A percentile compares a stretch with the other conserved stretches of the same genome.
These are phyloP conservation scores for Oxyteleia sp. DNA, from an alignment of 2,888 invertebrate genomes.

Conservation along the genomic window DNA sequence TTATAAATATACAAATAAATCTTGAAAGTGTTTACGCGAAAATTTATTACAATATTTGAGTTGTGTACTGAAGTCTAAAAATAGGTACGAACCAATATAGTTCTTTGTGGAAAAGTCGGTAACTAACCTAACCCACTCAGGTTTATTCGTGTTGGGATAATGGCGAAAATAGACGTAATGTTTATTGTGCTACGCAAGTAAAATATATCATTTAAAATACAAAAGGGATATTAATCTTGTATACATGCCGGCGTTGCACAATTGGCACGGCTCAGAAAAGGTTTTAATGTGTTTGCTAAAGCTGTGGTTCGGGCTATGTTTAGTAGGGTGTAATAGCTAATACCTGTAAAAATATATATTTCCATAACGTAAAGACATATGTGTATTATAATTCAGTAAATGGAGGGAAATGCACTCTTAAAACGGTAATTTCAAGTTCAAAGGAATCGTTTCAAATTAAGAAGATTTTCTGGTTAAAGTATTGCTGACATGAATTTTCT, in stretches of 20 bases:
- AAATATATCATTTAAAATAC: slow-evolving; percentile 58
- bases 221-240: slow-evolving; percentile 64
- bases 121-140: slow-evolving; percentile 26
- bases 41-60: slow-evolving; percentile 18
- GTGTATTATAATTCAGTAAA: neutral
- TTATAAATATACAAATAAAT: slow-evolving; percentile 8
- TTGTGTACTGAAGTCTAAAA: slow-evolving; percentile 8
- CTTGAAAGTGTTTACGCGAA: neutral
- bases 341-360: slow-evolving; percentile 9
- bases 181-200: slow-evolving; percentile 22
- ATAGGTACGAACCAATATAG: slow-evolving; percentile 14
- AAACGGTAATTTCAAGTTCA: too few relatives aligned
- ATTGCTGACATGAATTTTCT: too few relatives aligned
- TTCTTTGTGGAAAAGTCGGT: slow-evolving; percentile 33
- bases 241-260: slow-evolving; percentile 35
- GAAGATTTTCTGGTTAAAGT: too few relatives aligned
- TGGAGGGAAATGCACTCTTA: too few relatives aligned
- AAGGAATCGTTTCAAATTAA: too few relatives aligned
- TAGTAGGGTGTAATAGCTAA: slow-evolving; percentile 3
- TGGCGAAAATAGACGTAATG: slow-evolving; percentile 47
- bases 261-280: slow-evolving; percentile 25
- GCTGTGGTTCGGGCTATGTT: neutral
- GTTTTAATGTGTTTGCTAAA: slow-evolving; percentile 14
- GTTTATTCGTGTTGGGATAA: neutral
- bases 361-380: neutral